phyloP scores from a whole-genome alignment of 2,113 vertebrate genomes.

The Entomyzon cyanotis region DNA sequence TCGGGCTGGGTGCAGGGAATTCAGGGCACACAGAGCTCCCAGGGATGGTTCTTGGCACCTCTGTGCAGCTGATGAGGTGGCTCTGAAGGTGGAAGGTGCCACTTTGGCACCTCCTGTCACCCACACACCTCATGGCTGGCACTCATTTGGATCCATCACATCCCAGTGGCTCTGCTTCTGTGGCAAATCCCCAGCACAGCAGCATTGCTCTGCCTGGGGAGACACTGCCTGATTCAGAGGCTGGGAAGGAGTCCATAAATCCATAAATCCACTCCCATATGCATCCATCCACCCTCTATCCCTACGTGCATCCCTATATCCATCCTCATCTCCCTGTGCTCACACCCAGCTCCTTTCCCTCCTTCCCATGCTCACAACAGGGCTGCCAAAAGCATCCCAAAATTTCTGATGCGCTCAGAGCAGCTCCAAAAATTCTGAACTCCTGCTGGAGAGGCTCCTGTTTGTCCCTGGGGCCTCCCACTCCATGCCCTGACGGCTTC shows the following conservation, averaged over 20 bases:
- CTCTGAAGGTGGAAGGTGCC: neutral
- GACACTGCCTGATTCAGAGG: neutral
- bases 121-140: neutral
- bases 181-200: neutral
- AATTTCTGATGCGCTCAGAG: fast-evolving
- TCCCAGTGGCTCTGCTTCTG: fast-evolving
- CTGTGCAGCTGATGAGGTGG: neutral
- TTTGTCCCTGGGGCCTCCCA: neutral
- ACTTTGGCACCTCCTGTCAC: neutral
- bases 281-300: neutral
- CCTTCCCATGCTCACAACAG: neutral
- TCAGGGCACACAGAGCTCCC: fast-evolving
- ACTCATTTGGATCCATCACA: fast-evolving
- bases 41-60: neutral
- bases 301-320: fast-evolving
- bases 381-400: neutral
- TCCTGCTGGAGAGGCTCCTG: neutral
- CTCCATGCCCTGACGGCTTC: neutral
- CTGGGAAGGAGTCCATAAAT: neutral
- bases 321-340: neutral
- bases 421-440: neutral
- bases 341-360: neutral
- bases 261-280: fast-evolving
- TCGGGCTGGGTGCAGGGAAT: neutral
- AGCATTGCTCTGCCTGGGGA: neutral